phyloP scores from a whole-genome alignment of 2,113 vertebrate species.

The Antechinus flavipes region DNA sequence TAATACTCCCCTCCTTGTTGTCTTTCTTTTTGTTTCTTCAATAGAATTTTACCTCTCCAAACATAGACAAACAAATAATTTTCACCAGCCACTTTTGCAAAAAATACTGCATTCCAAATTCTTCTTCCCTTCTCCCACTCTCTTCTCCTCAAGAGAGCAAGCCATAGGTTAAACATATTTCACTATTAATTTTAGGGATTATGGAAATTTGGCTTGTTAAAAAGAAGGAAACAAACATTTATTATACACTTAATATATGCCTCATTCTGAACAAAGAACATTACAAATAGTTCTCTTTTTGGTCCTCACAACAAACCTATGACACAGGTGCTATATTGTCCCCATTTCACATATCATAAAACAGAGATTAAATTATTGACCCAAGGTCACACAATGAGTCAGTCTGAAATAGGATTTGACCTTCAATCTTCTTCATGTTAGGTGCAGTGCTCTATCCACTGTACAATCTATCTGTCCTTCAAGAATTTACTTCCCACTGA shows the following conservation, averaged over 20 bases:
- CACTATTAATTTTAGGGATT: neutral
- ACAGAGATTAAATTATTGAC: neutral
- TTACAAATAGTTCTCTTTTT: neutral
- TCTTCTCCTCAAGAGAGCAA: no score
- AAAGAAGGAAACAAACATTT: neutral
- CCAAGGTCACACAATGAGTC: neutral
- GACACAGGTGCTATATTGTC: neutral
- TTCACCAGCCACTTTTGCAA: no score
- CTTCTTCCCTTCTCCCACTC: no score
- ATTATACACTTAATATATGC: no score
- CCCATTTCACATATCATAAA: neutral
- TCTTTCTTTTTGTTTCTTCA: no score
- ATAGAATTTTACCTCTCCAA: no score
- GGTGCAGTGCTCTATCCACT: neutral
- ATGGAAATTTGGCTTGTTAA: neutral
- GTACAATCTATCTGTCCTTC: neutral
- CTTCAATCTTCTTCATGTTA: neutral
- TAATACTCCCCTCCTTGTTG: no score
- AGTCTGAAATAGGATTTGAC: neutral
- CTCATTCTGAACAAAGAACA: neutral
- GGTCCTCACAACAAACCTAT: neutral
- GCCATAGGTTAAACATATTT: no score
- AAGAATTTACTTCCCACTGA: neutral
- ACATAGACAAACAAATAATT: no score
- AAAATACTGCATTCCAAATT: no score